These are phyloP conservation scores for Ceratotherium simum DNA, from an alignment of 2,113 vertebrate genomes.

Conservation along the genomic window DNA sequence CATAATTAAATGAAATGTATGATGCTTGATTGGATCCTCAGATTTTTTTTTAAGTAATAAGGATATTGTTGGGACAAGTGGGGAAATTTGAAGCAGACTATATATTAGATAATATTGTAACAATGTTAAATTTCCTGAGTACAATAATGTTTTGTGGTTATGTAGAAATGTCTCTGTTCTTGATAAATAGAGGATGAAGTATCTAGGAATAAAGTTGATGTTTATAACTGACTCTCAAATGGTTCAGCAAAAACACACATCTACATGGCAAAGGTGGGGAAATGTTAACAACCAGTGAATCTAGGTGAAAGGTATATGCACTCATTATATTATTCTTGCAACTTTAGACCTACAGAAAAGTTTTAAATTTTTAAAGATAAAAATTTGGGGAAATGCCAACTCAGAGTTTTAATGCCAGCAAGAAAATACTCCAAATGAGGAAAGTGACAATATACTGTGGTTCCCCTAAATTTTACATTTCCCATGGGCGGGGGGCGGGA, in stretches of 20 bases:
- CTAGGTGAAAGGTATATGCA: not conserved
- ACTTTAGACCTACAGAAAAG: not conserved
- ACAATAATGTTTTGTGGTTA: not conserved
- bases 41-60: not conserved
- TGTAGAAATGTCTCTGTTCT: not conserved
- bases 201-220: not conserved
- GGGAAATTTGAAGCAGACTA: not conserved
- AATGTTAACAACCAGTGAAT: not conserved
- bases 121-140: not conserved
- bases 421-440: slow-evolving; percentile 7
- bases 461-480: not conserved
- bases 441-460: not conserved
- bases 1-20: not conserved
- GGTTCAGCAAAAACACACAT: not conserved
- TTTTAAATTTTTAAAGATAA: not conserved
- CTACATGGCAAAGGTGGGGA: not conserved
- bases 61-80: not conserved
- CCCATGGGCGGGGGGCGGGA: not conserved
- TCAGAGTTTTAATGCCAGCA: slow-evolving; percentile 10
- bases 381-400: not conserved
- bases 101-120: not conserved
- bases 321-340: not conserved
- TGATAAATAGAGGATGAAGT: not conserved
- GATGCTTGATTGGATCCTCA: not conserved
- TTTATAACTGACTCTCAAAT: not conserved